These are phyloP conservation scores for Cydia splendana DNA, from an alignment of 1,140 invertebrate genomes.

Conservation along the genomic window DNA sequence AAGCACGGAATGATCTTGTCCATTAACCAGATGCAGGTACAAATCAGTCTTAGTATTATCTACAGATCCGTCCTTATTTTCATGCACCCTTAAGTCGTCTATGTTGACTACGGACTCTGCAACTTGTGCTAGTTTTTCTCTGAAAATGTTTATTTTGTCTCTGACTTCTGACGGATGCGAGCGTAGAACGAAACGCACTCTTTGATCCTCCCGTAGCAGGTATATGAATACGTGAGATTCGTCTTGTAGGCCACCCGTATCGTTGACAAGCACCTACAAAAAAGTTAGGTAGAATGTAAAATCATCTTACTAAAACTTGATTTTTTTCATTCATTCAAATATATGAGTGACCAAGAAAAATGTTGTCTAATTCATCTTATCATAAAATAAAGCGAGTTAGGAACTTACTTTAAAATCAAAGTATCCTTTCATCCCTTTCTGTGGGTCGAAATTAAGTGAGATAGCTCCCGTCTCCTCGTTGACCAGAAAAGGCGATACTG, in stretches of 20 bases:
- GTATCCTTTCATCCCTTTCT: constrained; percentile 97
- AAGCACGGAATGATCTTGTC: constrained; percentile 93
- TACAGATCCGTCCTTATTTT: constrained; percentile 94
- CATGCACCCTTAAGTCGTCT: constrained; percentile 95
- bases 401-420: constrained; percentile 91
- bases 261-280: constrained; percentile 88
- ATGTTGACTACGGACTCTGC: constrained; percentile 96
- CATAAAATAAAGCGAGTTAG: not conserved
- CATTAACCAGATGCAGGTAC: constrained; percentile 95
- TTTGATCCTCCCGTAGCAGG: constrained; percentile 94
- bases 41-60: constrained; percentile 97
- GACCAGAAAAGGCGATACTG: constrained; percentile 90
- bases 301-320: not conserved
- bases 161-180: constrained; percentile 92
- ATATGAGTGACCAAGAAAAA: no score
- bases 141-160: constrained; percentile 88
- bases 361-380: no score
- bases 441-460: constrained; percentile 95
- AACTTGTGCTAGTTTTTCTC: constrained; percentile 88
- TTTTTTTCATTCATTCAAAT: no score
- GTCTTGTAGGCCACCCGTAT: constrained; percentile 89
- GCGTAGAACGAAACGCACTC: constrained; percentile 94
- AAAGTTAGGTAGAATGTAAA: constrained; percentile 14
- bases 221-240: constrained; percentile 93
- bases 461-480: constrained; percentile 90